phyloP scores from a whole-genome alignment of 1,140 invertebrate genomes.

The Neotoxoptera formosana region DNA sequence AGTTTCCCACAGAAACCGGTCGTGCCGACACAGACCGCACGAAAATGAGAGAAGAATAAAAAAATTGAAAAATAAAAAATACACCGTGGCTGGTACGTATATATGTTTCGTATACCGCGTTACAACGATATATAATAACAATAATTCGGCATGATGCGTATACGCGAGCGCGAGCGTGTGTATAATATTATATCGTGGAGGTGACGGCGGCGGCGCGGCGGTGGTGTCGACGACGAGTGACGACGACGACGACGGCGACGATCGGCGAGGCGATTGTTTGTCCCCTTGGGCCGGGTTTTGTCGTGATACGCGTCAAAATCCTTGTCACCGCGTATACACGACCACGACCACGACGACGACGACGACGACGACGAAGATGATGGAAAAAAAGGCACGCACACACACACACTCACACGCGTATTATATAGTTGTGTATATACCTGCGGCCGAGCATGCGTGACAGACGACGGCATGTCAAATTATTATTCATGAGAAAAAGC shows the following conservation, averaged over 20 bases:
- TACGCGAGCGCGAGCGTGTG: not conserved
- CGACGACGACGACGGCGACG: conserved; percentile 9
- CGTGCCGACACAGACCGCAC: conserved; percentile 52
- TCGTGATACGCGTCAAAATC: conserved; percentile 53
- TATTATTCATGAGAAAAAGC: conserved; percentile 58
- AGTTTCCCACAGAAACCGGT: conserved; percentile 58
- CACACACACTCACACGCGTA: not conserved
- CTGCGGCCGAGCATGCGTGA: conserved; percentile 55
- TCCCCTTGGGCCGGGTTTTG: conserved; percentile 31
- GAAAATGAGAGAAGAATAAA: conserved; percentile 20
- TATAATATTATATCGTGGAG: not conserved
- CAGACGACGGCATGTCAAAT: conserved; percentile 56
- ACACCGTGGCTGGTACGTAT: not conserved
- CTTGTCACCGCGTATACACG: conserved; percentile 50
- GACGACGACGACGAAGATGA: not conserved
- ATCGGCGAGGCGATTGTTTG: conserved; percentile 50
- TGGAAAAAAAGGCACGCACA: conserved; percentile 35
- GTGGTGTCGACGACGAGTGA: not conserved
- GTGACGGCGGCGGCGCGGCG: not conserved
- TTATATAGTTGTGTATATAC: not conserved
- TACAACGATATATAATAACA: conserved; percentile 46
- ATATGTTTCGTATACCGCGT: not conserved
- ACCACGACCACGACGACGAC: not conserved
- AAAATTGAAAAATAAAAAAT: conserved; percentile 28
- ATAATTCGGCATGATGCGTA: conserved; percentile 57